Evolutionary conservation across 2,113 vertebrate species (phyloP), one percentile per base, ranked within the genome.

Genomic region (Epinephelus moara): DNA sequence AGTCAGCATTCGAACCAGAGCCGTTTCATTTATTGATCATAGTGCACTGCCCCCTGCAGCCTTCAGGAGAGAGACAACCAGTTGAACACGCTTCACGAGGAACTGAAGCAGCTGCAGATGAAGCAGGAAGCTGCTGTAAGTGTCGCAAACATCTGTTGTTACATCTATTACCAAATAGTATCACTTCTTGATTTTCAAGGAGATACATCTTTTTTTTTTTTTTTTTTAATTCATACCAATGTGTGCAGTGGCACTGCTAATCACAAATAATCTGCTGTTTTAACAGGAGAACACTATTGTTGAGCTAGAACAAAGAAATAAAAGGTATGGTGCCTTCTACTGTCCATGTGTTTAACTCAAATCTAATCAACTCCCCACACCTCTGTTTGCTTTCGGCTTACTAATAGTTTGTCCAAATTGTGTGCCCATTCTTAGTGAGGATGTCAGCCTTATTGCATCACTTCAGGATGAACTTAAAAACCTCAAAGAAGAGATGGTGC

Each of bases 401-500:
- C 50, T 50, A 50, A 9, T 11, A 56, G 4, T 61, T 45, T 4
- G 27, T 56, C 17, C n/a, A 49, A 66, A 70, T 47, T 45, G 4
- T 69, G 1, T 55, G 2, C 89, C 25, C 47, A 3, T 92, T 33
- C 50, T 19, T 30, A 95, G 95, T 85, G 96, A 96, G 87, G 95
- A 96, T 81, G 88, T 91, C 6, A 84, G 91, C 37, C 93, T 96
- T 45, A 83, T 97, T 37, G 79, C 77, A 0, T 90, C 94, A 52
- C 93, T 97, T 93, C 96, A 98, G 90, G 96, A 95, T 81, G 96
- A 97, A 85, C 91, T 96, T n/a, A 56, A 85, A 1, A 94, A 94
- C 73, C 94, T 98, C 68, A 97, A 93, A 86, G 96, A 97, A 80
- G 92, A 93, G 33, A 75, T 88, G 81, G 86, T 67, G 45, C 84